Evolutionary conservation across 2,888 invertebrate genomes (phyloP).

Genomic region (Neoitamus cyanurus): DNA sequence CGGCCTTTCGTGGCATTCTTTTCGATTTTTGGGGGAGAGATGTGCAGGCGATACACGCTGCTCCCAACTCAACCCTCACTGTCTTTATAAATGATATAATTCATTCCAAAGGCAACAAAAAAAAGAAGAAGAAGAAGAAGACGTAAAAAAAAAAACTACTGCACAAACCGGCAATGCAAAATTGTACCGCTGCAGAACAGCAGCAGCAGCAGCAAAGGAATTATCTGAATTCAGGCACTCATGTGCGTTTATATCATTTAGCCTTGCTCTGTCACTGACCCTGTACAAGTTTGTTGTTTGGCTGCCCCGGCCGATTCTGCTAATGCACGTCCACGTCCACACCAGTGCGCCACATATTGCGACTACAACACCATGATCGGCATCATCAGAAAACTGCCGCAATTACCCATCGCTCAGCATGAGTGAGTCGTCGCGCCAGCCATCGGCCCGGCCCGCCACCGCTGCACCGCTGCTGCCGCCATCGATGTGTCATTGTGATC

Average conservation of each 20-base stretch:
- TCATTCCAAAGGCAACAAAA: neutral
- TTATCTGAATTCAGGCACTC: constrained; percentile 16
- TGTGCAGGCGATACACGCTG: no score
- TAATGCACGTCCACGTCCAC: neutral
- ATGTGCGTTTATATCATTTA: constrained; percentile 41
- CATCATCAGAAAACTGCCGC: neutral
- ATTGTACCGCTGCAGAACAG: neutral
- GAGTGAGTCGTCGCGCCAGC: no score
- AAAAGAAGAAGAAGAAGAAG: neutral
- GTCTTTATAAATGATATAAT: constrained; percentile 20
- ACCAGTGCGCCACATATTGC: neutral
- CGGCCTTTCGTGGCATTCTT: no score
- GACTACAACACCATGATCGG: neutral
- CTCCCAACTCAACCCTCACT: neutral
- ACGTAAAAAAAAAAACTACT: neutral
- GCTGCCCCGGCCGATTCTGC: neutral
- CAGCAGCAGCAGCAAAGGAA: neutral
- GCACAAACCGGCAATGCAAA: neutral
- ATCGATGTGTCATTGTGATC: no score
- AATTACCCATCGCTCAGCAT: no score
- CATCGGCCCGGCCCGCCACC: no score
- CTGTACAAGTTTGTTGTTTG: constrained; percentile 46
- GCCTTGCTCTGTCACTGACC: constrained; percentile 49
- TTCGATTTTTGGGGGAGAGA: no score
- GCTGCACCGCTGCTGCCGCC: no score